Conservation (phyloP, 2,113 vertebrate genomes). For the rabbit (Oryctolagus cuniculus) region mOryCun1.1 NC_091439.1:46906501-46907000, state of each 20-base stretch:
- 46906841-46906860: background rate
- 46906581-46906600: background rate
- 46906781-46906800: background rate
- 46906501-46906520: background rate
- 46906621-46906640: background rate
- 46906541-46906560: background rate
- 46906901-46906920: background rate
- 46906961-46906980: background rate
- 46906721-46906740: background rate
- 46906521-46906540: background rate
- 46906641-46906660: background rate
- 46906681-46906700: background rate
- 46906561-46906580: background rate
- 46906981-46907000: background rate
- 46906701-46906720: background rate
- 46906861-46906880: background rate
- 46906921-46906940: background rate
- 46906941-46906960: background rate
- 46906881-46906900: background rate
- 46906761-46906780: background rate
- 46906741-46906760: background rate
- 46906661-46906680: background rate
- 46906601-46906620: background rate
- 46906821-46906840: background rate
- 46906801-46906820: background rate